A percentile compares a stretch with the other conserved stretches of the same genome.
Evolutionary conservation across 1,140 invertebrate species (phyloP).

Genomic region (Drosophila paulistorum): DNA sequence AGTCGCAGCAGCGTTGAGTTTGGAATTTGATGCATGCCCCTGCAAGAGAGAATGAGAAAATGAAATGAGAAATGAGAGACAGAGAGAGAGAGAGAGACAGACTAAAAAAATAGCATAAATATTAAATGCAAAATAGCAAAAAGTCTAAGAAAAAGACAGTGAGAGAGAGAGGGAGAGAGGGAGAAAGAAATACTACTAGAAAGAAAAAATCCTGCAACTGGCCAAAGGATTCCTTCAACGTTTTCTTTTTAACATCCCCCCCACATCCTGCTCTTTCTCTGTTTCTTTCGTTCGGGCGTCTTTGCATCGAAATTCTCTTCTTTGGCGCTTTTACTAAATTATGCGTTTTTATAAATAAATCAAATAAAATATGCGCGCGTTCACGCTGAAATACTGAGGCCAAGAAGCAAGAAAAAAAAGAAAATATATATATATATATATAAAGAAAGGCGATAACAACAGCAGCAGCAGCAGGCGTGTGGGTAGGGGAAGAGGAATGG

Average conservation of each 20-base stretch:
- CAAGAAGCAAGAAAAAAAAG: conserved; percentile 42
- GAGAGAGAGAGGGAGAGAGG: too few species aligned
- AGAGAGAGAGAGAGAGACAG: conserved; percentile 43
- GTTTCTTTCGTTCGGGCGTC: not conserved
- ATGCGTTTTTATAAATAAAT: conserved; percentile 73
- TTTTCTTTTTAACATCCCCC: not conserved
- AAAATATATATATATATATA: not conserved
- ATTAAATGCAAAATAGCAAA: conserved; percentile 77
- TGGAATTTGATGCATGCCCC: conserved; percentile 63
- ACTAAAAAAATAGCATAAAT: conserved; percentile 61
- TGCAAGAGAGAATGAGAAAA: conserved; percentile 47
- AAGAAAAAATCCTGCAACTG: conserved; percentile 59
- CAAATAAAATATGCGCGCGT: conserved; percentile 79
- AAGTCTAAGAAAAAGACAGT: not conserved
- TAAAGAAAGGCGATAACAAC: conserved; percentile 37
- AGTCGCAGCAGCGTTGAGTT: conserved; percentile 66
- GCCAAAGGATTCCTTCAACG: conserved; percentile 38
- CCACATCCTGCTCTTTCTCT: not conserved
- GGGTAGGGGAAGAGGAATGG: too few species aligned
- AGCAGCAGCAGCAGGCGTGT: not conserved
- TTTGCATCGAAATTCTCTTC: conserved; percentile 31
- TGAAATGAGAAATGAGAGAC: not conserved
- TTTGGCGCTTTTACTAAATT: conserved; percentile 57
- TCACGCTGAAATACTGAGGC: conserved; percentile 65
- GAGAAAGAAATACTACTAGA: conserved; percentile 26